These are phyloP conservation scores for Drosophila limbata DNA, from an alignment of 2,888 invertebrate species.

Conservation along the genomic window DNA sequence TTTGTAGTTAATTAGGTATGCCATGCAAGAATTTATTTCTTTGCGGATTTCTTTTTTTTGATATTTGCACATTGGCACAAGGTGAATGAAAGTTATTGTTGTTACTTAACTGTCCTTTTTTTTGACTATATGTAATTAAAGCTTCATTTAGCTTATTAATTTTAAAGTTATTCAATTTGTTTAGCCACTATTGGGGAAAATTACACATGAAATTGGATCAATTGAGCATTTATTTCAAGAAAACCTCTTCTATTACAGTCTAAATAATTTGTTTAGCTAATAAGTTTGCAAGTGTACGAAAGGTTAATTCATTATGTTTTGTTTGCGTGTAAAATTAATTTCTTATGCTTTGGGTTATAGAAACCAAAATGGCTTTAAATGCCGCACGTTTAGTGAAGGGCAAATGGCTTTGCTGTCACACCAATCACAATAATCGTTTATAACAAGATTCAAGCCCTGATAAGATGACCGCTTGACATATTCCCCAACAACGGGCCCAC, in stretches of 20 bases:
- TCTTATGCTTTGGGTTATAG: conserved; percentile 6
- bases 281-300: neutral
- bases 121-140: neutral
- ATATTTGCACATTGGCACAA: conserved; percentile 7
- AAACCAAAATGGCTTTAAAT: conserved; percentile 43
- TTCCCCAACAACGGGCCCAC: conserved; percentile 27
- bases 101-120: neutral
- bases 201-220: neutral
- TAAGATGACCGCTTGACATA: conserved; percentile 45
- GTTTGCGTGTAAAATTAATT: conserved; percentile 47
- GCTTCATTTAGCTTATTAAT: too few species aligned
- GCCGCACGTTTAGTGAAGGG: conserved; percentile 50
- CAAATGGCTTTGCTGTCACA: conserved; percentile 57
- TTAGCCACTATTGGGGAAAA: neutral
- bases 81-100: neutral
- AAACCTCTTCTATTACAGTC: neutral
- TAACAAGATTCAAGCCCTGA: conserved; percentile 49
- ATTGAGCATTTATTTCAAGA: neutral
- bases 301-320: conserved; percentile 25
- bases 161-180: neutral
- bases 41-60: neutral
- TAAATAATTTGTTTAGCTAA: neutral
- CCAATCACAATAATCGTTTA: conserved; percentile 66
- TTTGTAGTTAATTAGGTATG: conserved; percentile 47
- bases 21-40: conserved; percentile 47